Percentiles rank a stretch among this genome's conserved stretches.
Conservation (phyloP, 2,797 vertebrate genomes). For the Acanthopagrus latus region DNA sequence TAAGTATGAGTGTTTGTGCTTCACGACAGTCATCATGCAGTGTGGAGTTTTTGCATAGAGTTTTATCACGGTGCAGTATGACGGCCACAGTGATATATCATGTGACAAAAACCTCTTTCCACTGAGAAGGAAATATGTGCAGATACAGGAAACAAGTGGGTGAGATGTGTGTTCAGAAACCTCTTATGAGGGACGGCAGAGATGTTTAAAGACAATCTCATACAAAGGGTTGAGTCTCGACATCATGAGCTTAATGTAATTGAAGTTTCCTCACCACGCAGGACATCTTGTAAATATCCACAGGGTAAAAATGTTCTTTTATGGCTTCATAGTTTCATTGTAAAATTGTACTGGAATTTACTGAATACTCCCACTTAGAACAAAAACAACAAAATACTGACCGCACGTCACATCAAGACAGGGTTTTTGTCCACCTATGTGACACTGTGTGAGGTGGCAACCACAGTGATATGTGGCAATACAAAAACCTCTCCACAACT, state of each 20-base stretch:
- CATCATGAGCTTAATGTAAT: too few species aligned
- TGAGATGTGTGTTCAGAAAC: neutral
- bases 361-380: too few species aligned
- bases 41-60: constrained; percentile 16
- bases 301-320: neutral
- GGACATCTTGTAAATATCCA: neutral
- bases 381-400: neutral
- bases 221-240: too few species aligned
- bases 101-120: constrained; percentile 29
- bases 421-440: neutral
- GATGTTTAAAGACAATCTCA: too few species aligned
- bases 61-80: constrained; percentile 21
- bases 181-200: neutral
- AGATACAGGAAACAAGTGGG: neutral
- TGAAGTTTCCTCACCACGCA: neutral
- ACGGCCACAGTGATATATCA: constrained; percentile 6
- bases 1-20: neutral
- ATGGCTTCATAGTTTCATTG: too few species aligned
- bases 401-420: neutral
- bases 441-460: neutral
- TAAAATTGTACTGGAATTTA: too few species aligned
- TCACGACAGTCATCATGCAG: neutral
- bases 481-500: neutral
- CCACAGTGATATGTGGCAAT: constrained; percentile 1
- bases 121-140: neutral